Evolutionary conservation across 2,797 vertebrate genomes (phyloP), one percentile per base, ranked within the genome.

Genomic region (Adelosebastes latens): DNA sequence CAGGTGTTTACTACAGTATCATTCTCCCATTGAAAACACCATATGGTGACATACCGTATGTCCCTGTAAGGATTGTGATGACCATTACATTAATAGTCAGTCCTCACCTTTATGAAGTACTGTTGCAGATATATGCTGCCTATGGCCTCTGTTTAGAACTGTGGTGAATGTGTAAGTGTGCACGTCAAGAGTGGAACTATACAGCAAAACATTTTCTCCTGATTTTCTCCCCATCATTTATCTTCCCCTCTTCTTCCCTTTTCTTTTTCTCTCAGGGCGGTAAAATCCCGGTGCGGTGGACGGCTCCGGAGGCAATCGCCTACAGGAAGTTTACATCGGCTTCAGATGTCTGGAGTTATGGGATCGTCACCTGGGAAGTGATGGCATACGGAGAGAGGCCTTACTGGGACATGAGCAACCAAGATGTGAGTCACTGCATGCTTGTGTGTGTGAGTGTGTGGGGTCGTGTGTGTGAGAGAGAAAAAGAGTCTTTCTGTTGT

Each of bases 351-450:
- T 99, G 98, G 98, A 99, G 98, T 89, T 99, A 99, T 0, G 98
- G 98, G 42, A 98, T 99, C 1, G 97, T 99, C 93, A 99, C 98
- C 96, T 99, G 98, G 98, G 98, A 99, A 90, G 98, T 99, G 93
- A 98, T 99, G 98, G 96, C 97, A 82, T 99, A 98, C 0, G 98
- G 98, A 65, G 98, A 99, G 90, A 93, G 98, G 78, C 98, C 98
- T 6, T 99, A 99, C 96, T 99, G 98, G 98, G 98, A 99, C 92
- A 99, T 99, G 98, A 97, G 97, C 93, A 99, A 99, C 95, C 98
- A 99, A 90, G 98, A 99, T 5, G 98, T 99, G 89, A 94, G 95
- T 92, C 84, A 72, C 52, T 29, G 46, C 7, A 7, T 42, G n/a
- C 62, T 59, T 68, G 66, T n/a, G 36, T 64, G 39, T 53, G 11